Base-by-base conservation (phyloP, 2,113 vertebrate genomes). In the Pipa parva region DNA sequence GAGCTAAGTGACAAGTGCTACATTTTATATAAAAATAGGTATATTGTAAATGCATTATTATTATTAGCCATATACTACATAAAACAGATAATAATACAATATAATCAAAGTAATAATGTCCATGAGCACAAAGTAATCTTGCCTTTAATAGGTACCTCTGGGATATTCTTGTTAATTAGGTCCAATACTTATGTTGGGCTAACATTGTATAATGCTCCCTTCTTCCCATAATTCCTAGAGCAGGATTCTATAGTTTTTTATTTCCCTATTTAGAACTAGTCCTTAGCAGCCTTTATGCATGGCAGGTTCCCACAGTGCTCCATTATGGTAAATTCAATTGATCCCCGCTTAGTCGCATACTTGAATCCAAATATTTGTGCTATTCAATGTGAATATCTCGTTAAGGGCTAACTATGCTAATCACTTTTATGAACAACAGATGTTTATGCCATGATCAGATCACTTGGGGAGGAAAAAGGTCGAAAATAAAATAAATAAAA, bases 361-460 rank as follows among this genome's bases (percentile, higher is more conserved):
- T 82, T 77, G 79, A 81, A 79, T 86, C 81, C 78, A 84, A 85
- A 83, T 85, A 81, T 85, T 85, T 84, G 76, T 67, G 74, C 79
- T 77, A 77, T 83, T 85, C 81, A 81, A 29, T 31, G 69, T 68
- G 73, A 76, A 80, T 60, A 71, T 63, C 63, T 72, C 63, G 33
- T 81, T 85, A 78, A 82, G 62, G 62, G 81, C 72, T 27, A 72
- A 63, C 78, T 80, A 63, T 71, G 76, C 59, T 77, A 67, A 76
- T 51, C 63, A 28, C 73, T 79, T n/a, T 76, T 78, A 81, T 77
- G 68, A 77, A 72, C 73, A 62, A 48, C 39, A 42, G 39, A 42
- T 71, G 71, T 74, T 27, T 39, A 24, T 68, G 31, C 45, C 42
- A 3, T 7, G 48, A 39, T 59, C 65, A 51, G 31, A 37, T 59